A percentile compares a stretch with the other conserved stretches of the same genome.
Conservation (phyloP, 2,888 invertebrate genomes). For the Phalera bucephala region DNA sequence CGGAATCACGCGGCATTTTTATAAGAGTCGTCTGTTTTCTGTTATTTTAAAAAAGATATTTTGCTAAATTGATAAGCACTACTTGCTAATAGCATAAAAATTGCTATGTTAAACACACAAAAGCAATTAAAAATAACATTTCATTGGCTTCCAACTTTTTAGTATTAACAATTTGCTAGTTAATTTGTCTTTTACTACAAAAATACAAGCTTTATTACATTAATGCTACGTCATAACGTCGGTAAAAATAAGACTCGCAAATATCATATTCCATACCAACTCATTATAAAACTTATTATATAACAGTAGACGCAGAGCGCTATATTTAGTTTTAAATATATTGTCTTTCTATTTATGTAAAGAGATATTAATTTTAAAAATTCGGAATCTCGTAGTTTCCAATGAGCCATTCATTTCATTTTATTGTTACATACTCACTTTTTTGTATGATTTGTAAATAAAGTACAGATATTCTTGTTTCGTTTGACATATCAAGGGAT, state of each 20-base stretch:
- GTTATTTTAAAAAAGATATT: too few species aligned
- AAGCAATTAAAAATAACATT: too few species aligned
- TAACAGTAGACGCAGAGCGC: constrained; percentile 16
- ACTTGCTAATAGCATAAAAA: too few species aligned
- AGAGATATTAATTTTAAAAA: constrained; percentile 27
- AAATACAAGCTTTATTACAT: too few species aligned
- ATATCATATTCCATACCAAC: constrained; percentile 13
- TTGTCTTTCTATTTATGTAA: neutral
- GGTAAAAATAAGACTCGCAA: constrained; percentile 3
- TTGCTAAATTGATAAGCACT: too few species aligned
- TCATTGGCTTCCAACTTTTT: too few species aligned
- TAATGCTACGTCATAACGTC: constrained; percentile 6
- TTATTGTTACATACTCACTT: constrained; percentile 59
- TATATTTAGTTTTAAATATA: constrained; percentile 24
- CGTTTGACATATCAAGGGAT: constrained; percentile 54
- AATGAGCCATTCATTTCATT: constrained; percentile 17
- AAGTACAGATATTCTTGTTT: constrained; percentile 40
- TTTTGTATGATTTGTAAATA: constrained; percentile 65
- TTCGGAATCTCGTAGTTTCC: constrained; percentile 40
- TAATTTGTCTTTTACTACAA: too few species aligned
- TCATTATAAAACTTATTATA: constrained; percentile 8
- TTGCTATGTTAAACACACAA: too few species aligned
- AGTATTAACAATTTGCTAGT: too few species aligned
- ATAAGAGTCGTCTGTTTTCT: too few species aligned
- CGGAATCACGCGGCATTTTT: too few species aligned